Base-by-base conservation (phyloP, 2,888 invertebrate genomes). In the Nymphalis urticae region DNA sequence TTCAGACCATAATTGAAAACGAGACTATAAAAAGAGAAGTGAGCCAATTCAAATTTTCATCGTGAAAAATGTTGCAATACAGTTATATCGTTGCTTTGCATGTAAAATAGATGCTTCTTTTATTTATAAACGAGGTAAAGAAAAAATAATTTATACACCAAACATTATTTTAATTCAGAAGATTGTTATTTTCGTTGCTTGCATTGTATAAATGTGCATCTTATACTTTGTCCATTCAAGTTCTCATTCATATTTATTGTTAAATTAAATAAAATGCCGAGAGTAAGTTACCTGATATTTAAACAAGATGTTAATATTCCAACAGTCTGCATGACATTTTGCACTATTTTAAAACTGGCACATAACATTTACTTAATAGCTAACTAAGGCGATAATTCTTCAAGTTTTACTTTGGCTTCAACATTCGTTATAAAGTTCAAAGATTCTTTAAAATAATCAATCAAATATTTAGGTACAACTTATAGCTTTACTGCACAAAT, bases 321-420 rank as follows among this genome's bases (percentile, higher is more conserved):
- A 90, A 76, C 85, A 85, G 72, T 90, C 88, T n/a, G 83, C 86
- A 64, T 90, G 90, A 75, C 89, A 88, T 75, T 90, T 80, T 50
- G 79, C 76, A 63, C 84, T 83, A 64, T 85, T 75, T 66, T 68
- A 73, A 67, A 58, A 77, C 75, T 36, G 81, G 76, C 68, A 76
- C 78, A 13, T 84, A 81, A 72, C 84, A 84, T 79, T 84, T 85
- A 73, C 83, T 77, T 70, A 88, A 75, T 70, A 85, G 77, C 17
- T 75, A 73, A 62, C 81, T 84, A 73, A 24, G 84, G 79, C 56
- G 79, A 70, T 51, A 85, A 77, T 64, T 73, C 77, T 65, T 77
- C 74, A 64, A 89, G 78, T 74, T 82, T 84, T 51, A 79, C 75
- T 73, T 78, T 84, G 48, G 76, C 75, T 8, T 62, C 72, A 64